Conservation (phyloP, 2,797 vertebrate genomes). For the Microctenopoma stevenorrisi region DNA sequence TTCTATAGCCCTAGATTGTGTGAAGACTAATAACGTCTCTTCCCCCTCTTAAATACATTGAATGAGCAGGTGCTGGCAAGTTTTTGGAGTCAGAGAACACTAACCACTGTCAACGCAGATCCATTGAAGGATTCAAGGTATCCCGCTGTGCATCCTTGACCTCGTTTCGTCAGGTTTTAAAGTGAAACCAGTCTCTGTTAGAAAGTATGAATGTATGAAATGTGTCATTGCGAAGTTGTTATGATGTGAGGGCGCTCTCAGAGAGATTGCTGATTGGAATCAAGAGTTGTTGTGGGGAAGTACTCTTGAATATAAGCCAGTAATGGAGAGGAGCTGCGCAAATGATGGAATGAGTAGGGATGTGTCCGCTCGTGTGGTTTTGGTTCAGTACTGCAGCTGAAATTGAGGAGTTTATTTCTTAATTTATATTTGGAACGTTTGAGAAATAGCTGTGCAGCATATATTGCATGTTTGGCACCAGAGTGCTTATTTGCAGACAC, state of each 20-base stretch:
- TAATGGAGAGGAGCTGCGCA: background rate
- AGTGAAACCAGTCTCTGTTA: constrained; percentile 14
- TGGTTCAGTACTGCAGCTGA: background rate
- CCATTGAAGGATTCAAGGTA: constrained; percentile 3
- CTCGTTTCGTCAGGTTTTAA: constrained; percentile 29
- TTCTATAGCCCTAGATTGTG: constrained; percentile 30
- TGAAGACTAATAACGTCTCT: constrained; percentile 43
- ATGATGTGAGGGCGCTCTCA: constrained; percentile 12
- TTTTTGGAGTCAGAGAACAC: constrained; percentile 46
- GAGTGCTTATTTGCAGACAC: background rate
- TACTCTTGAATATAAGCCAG: constrained; percentile 28
- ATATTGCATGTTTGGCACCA: background rate
- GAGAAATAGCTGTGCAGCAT: background rate
- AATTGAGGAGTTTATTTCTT: constrained; percentile 1
- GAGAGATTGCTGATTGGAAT: constrained; percentile 52
- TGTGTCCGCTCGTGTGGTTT: background rate
- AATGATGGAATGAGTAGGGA: constrained; percentile 1
- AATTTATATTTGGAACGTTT: background rate
- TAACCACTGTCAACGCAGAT: constrained; percentile 47
- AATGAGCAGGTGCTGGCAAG: constrained; percentile 52
- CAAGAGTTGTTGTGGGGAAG: constrained; percentile 17
- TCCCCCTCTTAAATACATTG: constrained; percentile 33
- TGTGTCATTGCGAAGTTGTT: background rate
- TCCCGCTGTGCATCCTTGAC: constrained; percentile 25
- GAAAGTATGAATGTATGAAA: constrained; percentile 27